Conservation (phyloP, 2,113 vertebrate species). For the Sclerurus mexicanus region DNA sequence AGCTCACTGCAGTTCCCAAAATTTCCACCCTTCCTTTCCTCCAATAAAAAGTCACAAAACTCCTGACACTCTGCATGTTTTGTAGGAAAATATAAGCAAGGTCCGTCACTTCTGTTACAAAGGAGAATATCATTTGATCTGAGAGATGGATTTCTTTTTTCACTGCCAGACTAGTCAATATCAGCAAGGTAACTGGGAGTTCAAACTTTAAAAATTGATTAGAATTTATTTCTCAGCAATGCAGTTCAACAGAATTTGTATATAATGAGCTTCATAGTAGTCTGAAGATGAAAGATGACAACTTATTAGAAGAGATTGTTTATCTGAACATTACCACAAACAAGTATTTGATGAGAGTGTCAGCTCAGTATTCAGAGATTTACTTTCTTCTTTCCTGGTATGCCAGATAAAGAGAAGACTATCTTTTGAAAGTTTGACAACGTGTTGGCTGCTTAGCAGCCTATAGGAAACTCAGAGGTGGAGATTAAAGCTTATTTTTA, state of each 20-base stretch:
- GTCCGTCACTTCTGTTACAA: background rate
- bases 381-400: background rate
- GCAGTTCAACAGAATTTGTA: background rate
- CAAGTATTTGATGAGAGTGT: background rate
- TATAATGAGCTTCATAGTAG: conserved; percentile 10
- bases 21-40: background rate
- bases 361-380: background rate
- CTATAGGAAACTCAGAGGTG: background rate
- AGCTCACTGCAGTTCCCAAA: background rate
- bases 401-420: background rate
- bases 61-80: background rate
- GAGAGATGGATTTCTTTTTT: background rate
- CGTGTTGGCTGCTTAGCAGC: background rate
- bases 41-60: background rate
- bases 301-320: background rate
- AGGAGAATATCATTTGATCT: background rate
- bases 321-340: background rate
- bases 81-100: background rate
- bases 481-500: conserved; percentile 36
- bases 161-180: background rate
- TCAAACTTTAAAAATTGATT: background rate
- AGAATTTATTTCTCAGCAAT: background rate
- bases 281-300: conserved; percentile 28
- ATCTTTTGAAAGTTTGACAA: conserved; percentile 27
- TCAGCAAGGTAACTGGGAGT: background rate